Conservation (phyloP, 2,888 invertebrate genomes). For the Gastrophysa polygoni region DNA sequence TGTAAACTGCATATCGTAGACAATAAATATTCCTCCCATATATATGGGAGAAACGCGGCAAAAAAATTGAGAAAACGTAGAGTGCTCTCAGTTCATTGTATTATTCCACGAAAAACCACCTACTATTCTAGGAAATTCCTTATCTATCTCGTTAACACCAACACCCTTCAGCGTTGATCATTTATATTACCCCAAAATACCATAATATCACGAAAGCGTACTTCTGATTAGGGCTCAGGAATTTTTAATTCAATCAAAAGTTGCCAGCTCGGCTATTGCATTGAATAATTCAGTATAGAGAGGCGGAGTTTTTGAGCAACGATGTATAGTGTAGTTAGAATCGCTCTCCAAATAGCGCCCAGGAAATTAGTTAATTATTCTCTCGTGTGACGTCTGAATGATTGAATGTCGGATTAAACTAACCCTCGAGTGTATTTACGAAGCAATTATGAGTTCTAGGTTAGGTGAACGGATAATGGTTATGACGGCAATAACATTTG, state of each 20-base stretch:
- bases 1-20: no score
- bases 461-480: constrained; percentile 17
- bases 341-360: constrained; percentile 45
- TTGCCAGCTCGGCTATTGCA: constrained; percentile 41
- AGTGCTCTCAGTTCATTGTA: background rate
- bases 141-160: constrained; percentile 2
- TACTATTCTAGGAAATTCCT: background rate
- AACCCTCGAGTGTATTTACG: constrained; percentile 46
- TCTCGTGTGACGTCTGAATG: constrained; percentile 39
- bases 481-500: constrained; percentile 6
- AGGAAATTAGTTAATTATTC: constrained; percentile 49
- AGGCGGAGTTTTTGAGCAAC: constrained; percentile 23
- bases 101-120: background rate
- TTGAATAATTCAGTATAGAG: constrained; percentile 48
- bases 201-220: constrained; percentile 31
- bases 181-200: constrained; percentile 6
- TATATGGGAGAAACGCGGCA: no score
- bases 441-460: constrained; percentile 37
- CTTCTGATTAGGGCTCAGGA: constrained; percentile 44
- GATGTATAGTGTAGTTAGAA: constrained; percentile 44
- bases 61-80: no score
- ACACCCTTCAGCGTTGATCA: constrained; percentile 12
- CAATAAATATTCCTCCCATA: no score
- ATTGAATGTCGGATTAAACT: constrained; percentile 38
- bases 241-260: constrained; percentile 48